Conservation (phyloP, 2,888 invertebrate genomes). For the Steromphala cineraria region DNA sequence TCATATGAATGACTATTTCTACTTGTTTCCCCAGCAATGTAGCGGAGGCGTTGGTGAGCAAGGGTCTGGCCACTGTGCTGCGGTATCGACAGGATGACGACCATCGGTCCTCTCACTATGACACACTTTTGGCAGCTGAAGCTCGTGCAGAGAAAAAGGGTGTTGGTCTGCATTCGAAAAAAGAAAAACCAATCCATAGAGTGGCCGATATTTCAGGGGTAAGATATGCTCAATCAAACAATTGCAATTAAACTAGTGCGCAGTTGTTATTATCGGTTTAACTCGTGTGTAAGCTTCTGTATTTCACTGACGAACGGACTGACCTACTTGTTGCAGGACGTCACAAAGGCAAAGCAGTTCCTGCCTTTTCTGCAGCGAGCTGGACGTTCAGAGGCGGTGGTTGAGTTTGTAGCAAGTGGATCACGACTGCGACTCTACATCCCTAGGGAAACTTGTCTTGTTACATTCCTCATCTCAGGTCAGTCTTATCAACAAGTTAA, state of each 20-base stretch:
- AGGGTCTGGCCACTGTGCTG: constrained; percentile 94
- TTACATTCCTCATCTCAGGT: constrained; percentile 93
- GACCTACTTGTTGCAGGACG: constrained; percentile 79
- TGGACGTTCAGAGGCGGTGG: constrained; percentile 91
- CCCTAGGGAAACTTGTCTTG: constrained; percentile 94
- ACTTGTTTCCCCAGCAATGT: constrained; percentile 83
- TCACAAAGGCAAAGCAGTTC: constrained; percentile 88
- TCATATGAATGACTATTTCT: too few relatives aligned
- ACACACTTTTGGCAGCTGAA: constrained; percentile 93
- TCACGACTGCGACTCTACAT: constrained; percentile 94
- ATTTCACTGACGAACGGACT: neutral
- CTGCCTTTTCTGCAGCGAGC: constrained; percentile 94
- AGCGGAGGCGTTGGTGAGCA: constrained; percentile 92
- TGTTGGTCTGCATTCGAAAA: constrained; percentile 77
- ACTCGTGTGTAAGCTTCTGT: neutral
- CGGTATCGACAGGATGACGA: constrained; percentile 97
- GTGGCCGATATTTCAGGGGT: constrained; percentile 89
- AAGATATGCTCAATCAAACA: constrained; percentile 43
- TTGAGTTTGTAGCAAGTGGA: constrained; percentile 98
- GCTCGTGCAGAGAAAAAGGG: constrained; percentile 90
- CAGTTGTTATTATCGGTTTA: too few relatives aligned
- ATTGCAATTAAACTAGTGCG: neutral
- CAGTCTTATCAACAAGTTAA: constrained; percentile 19
- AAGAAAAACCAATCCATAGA: constrained; percentile 87
- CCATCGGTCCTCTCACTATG: constrained; percentile 94